phyloP scores from a whole-genome alignment of 2,113 vertebrate species.

The Chloroceryle aenea region DNA sequence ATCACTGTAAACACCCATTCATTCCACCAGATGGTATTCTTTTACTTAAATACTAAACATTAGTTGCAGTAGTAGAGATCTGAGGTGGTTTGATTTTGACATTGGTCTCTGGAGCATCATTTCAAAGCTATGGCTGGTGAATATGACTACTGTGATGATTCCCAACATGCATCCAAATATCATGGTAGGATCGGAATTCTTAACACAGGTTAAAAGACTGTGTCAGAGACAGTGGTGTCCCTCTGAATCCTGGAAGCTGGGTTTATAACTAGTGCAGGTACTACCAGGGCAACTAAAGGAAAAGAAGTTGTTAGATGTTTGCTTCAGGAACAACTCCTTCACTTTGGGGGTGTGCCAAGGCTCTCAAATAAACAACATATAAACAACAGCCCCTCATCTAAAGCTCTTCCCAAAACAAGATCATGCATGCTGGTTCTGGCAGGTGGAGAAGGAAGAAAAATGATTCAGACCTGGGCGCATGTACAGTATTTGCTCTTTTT shows the following conservation, averaged over 20 bases:
- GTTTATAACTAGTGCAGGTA: neutral
- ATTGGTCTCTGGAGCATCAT: neutral
- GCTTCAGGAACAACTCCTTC: neutral
- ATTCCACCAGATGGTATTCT: slow-evolving; percentile 4
- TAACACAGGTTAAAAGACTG: neutral
- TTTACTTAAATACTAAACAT: neutral
- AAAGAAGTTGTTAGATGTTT: neutral
- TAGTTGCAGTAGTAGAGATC: neutral
- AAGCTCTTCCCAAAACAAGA: neutral
- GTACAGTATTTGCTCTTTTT: neutral
- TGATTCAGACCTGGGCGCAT: neutral
- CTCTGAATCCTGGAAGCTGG: neutral
- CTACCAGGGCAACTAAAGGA: neutral
- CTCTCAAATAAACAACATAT: neutral
- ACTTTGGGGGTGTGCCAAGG: neutral
- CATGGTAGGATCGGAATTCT: neutral
- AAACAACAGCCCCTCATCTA: neutral
- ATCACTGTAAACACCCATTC: neutral
- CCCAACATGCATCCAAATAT: neutral
- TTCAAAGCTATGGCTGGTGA: neutral
- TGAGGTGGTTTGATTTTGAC: neutral
- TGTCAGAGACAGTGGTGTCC: neutral
- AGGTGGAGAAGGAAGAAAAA: neutral
- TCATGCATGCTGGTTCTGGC: neutral
- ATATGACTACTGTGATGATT: neutral